These are phyloP conservation scores for Cataglyphis altisquamis DNA, from an alignment of 2,888 invertebrate genomes.

Conservation along the genomic window DNA sequence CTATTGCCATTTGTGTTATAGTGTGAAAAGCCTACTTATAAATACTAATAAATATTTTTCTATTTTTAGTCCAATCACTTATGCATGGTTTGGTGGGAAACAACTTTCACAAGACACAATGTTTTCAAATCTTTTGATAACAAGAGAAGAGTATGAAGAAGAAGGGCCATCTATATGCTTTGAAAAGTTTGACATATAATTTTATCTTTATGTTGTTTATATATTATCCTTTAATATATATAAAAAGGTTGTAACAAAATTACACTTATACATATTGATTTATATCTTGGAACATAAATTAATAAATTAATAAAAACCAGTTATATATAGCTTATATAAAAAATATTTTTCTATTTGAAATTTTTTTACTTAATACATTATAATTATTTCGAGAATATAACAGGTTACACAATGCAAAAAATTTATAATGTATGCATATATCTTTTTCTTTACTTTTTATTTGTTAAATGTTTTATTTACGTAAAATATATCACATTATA, in stretches of 20 bases:
- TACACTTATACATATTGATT: neutral
- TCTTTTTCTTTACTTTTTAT: neutral
- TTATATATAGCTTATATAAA: too few relatives aligned
- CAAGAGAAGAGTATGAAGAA: constrained; percentile 96
- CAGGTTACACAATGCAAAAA: too few relatives aligned
- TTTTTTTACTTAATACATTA: too few relatives aligned
- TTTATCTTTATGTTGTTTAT: neutral
- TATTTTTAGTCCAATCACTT: constrained; percentile 90
- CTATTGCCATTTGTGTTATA: neutral
- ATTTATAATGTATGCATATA: too few relatives aligned
- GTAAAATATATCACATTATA: neutral
- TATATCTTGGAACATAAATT: too few relatives aligned
- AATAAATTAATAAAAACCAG: too few relatives aligned
- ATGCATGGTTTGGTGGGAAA: constrained; percentile 96
- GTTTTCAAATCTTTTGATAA: constrained; percentile 91
- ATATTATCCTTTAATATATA: neutral
- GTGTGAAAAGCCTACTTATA: neutral
- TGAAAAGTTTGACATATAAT: constrained; percentile 87
- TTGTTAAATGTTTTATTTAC: neutral
- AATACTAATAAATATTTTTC: constrained; percentile 13
- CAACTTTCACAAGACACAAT: constrained; percentile 91
- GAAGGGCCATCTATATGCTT: constrained; percentile 90
- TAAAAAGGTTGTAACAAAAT: neutral
- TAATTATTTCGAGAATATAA: too few relatives aligned
- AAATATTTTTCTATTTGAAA: too few relatives aligned